Conservation (phyloP, 2,113 vertebrate genomes). For the Pardalotus punctatus region DNA sequence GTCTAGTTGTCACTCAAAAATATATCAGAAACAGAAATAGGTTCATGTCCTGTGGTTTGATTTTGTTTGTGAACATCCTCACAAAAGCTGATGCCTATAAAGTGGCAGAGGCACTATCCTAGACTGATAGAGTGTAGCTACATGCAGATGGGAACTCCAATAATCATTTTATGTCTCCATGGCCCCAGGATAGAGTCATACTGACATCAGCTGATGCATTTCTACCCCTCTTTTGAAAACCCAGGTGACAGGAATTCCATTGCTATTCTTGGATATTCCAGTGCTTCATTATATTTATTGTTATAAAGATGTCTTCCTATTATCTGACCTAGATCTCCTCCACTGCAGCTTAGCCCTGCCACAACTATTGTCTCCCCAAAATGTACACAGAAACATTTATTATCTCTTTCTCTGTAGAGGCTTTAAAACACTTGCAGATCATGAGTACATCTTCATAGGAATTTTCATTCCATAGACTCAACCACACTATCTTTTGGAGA, state of each 20-base stretch:
- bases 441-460: not conserved
- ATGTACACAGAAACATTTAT: not conserved
- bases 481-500: not conserved
- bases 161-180: not conserved
- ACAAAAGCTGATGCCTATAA: not conserved
- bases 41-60: not conserved
- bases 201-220: not conserved
- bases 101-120: not conserved
- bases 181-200: not conserved
- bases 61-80: not conserved
- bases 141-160: not conserved
- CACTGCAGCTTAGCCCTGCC: not conserved
- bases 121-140: not conserved
- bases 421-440: not conserved
- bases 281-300: not conserved
- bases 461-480: not conserved
- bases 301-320: not conserved
- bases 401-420: not conserved
- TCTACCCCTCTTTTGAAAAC: not conserved
- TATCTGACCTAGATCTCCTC: not conserved
- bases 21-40: not conserved
- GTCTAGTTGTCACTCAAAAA: not conserved
- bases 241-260: not conserved
- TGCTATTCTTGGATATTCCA: not conserved
- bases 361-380: rapidly evolving